Evolutionary conservation across 2,888 invertebrate species (phyloP).

Genomic region (Rosalia funebris): DNA sequence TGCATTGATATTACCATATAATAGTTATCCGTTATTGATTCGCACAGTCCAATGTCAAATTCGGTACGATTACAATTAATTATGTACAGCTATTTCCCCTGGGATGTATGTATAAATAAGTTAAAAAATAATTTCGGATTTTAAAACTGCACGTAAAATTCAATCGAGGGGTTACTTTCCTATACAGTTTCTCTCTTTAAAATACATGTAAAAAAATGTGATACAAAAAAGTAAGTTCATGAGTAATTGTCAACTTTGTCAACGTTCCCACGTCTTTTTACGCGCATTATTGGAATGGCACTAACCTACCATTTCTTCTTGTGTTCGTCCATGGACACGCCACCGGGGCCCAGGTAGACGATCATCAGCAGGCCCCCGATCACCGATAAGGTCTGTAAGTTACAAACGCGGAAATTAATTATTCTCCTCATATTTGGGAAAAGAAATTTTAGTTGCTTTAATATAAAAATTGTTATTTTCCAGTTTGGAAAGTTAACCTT

Average conservation of each 20-base stretch:
- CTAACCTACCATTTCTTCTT: constrained; percentile 94
- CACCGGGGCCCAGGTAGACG: constrained; percentile 97
- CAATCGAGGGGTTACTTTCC: not conserved
- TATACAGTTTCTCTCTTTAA: constrained; percentile 14
- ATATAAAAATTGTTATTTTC: no score
- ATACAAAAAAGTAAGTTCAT: constrained; percentile 21
- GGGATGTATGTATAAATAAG: constrained; percentile 23
- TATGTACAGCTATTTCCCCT: constrained; percentile 31
- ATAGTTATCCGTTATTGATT: not conserved
- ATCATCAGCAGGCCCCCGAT: constrained; percentile 98
- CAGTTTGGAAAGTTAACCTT: no score
- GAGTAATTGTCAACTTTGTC: constrained; percentile 26
- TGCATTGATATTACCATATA: constrained; percentile 7
- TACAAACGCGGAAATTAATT: no score
- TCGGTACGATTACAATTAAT: constrained; percentile 7
- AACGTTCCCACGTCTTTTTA: constrained; percentile 32
- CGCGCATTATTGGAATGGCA: constrained; percentile 34
- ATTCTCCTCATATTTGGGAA: no score
- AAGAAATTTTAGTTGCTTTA: no score
- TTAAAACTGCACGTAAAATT: constrained; percentile 25
- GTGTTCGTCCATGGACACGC: constrained; percentile 99
- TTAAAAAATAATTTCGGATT: constrained; percentile 11
- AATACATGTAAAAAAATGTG: constrained; percentile 10
- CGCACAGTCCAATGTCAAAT: constrained; percentile 4
- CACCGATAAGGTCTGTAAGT: constrained; percentile 94